Evolutionary conservation across 2,888 invertebrate species (phyloP), one percentile per base, ranked within the genome.

Genomic region (Diploptera punctata): DNA sequence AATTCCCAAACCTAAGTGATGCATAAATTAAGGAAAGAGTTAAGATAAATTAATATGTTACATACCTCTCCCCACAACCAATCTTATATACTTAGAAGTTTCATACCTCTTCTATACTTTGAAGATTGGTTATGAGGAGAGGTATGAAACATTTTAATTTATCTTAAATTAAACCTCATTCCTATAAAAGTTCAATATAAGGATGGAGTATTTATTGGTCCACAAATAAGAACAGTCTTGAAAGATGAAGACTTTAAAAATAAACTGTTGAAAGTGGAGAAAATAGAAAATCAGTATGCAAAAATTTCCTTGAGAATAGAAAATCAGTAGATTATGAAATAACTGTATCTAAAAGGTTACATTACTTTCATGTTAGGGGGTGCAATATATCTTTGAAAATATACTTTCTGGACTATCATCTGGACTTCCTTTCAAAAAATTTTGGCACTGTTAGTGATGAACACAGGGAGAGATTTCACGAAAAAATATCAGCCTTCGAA

Each of bases 301-400:
- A 7, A 47, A 47, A 47, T 47, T 47, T 47, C 47, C 47, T 38
- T 38, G 38, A 13, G 13, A 38, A 38, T 38, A 47, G n/a, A 47
- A 47, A 47, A 47, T 47, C 47, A n/a, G n/a, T n/a, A 47, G 47
- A n/a, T n/a, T 47, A 47, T 47, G 47, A 47, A 47, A n/a, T 47
- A 4, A 47, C n/a, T 47, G n/a, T 47, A 47, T 13, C 7, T 47
- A n/a, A 47, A 47, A 47, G 7, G n/a, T 47, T 47, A 10, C 47
- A 47, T n/a, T 47, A n/a, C 47, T 47, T 10, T 10, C 47, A 47
- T 47, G n/a, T 47, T 47, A 47, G 5, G 38, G 38, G 38, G 13
- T 38, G 38, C 38, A 38, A 13, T 38, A 38, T 38, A 13, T 38
- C 38, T 13, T 38, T 38, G 5, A 38, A 38, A 13, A 7, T 47